Conservation (phyloP, 2,888 invertebrate genomes). For the Aelia acuminata region DNA sequence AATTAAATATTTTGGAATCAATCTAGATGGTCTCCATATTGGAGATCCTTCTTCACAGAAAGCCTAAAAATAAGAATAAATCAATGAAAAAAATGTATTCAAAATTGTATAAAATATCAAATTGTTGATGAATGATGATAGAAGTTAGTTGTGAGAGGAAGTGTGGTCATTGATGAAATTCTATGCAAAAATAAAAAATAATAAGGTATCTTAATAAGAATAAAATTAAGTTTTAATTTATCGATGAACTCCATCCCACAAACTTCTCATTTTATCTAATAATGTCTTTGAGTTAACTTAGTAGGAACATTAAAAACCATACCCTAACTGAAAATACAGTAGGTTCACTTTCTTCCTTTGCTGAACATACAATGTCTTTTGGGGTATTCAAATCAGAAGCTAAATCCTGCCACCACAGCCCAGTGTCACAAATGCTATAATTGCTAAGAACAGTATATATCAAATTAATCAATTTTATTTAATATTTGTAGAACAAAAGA, state of each 20-base stretch:
- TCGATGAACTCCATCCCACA: too few relatives aligned
- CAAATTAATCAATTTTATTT: background rate
- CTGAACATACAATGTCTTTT: conserved; percentile 78
- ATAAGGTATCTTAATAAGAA: too few relatives aligned
- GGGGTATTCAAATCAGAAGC: conserved; percentile 77
- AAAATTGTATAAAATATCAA: background rate
- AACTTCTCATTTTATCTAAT: too few relatives aligned
- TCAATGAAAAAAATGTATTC: background rate
- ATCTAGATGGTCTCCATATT: conserved; percentile 70
- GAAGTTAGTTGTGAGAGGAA: too few relatives aligned
- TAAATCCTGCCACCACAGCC: conserved; percentile 87
- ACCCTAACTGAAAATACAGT: conserved; percentile 80
- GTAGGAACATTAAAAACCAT: conserved; percentile 62
- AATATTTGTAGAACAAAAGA: too few relatives aligned
- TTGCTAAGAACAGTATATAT: conserved; percentile 71
- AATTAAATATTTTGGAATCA: conserved; percentile 81
- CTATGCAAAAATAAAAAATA: too few relatives aligned
- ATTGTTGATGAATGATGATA: too few relatives aligned
- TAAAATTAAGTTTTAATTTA: too few relatives aligned
- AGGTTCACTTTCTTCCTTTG: conserved; percentile 75
- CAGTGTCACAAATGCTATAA: conserved; percentile 79
- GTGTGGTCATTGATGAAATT: too few relatives aligned
- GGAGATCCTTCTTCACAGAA: conserved; percentile 72
- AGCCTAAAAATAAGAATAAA: conserved; percentile 66
- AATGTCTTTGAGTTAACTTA: background rate